Evolutionary conservation across 2,888 invertebrate species (phyloP), one percentile per base, ranked within the genome.

Genomic region (Meiosimyza decipiens): DNA sequence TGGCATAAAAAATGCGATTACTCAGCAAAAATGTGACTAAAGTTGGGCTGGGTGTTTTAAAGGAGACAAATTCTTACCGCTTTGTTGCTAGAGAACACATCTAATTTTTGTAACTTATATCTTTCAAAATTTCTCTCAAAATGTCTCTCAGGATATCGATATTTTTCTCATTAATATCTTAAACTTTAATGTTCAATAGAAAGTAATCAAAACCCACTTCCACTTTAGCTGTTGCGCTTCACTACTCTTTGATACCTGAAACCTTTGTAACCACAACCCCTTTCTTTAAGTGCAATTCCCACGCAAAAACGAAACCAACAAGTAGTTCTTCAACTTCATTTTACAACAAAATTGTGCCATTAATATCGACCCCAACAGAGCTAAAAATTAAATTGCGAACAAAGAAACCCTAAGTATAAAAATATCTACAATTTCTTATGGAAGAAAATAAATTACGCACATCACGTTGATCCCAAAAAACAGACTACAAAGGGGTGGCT

Each of bases 401-500:
- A 57, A 50, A 55, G 55, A 64, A 63, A 15, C 59, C 4, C 60
- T 9, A n/a, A 16, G 18, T 51, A 51, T 28, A 11, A 13, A 18
- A 50, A 47, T 7, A 50, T 9, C n/a, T n/a, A n/a, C n/a, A 47
- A 54, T 55, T 18, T 18, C 16, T 40, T 22, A 16, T 55, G n/a
- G 40, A 40, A 16, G 57, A 64, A 55, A 55, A 50, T 55, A 57
- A 65, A 65, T 16, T 64, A 71, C 71, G 71, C 63, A 71, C 59
- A 52, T 65, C 64, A 59, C 51, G 51, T 57, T 9, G 49, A 47
- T 9, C 28, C 57, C 13, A 12, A 13, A 57, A 57, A 28, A 4
- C 1, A 40, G 28, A 57, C 22, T 57, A 57, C 13, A 15, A 57
- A 7, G n/a, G 54, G 67, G 55, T 52, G 54, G 66, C 33, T 52